A percentile compares a stretch with the other conserved stretches of the same genome.
Conservation (phyloP, 2,888 invertebrate genomes). For the Lomographa bimaculata region DNA sequence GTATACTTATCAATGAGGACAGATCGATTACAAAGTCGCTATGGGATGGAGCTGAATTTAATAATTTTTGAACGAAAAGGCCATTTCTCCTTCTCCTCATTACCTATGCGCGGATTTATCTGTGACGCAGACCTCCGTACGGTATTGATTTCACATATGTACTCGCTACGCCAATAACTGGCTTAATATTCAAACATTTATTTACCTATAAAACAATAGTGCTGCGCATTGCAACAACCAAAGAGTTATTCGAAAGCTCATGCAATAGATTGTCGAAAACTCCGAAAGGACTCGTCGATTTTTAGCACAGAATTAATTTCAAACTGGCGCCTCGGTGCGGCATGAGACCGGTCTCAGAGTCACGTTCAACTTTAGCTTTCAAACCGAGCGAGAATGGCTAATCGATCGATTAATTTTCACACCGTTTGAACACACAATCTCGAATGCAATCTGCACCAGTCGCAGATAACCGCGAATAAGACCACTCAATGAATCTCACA, state of each 20-base stretch:
- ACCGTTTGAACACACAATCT: slow-evolving; percentile 68
- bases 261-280: slow-evolving; percentile 60
- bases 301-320: slow-evolving; percentile 70
- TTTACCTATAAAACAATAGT: slow-evolving; percentile 37
- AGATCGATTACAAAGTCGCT: no score
- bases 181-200: slow-evolving; percentile 42
- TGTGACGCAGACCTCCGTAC: slow-evolving; percentile 14
- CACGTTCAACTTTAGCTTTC: slow-evolving; percentile 73
- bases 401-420: slow-evolving; percentile 80
- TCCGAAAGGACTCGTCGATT: slow-evolving; percentile 48
- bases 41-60: no score
- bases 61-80: no score
- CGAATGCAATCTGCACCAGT: slow-evolving; percentile 47
- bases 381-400: slow-evolving; percentile 69
- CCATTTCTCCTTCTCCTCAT: neutral
- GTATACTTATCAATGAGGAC: no score
- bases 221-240: slow-evolving; percentile 43
- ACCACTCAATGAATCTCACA: slow-evolving; percentile 12
- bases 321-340: slow-evolving; percentile 50
- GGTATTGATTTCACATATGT: slow-evolving; percentile 23
- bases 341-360: slow-evolving; percentile 64
- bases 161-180: slow-evolving; percentile 35
- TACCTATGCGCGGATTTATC: slow-evolving; percentile 7
- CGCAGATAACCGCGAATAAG: slow-evolving; percentile 10
- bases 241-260: slow-evolving; percentile 46